A percentile compares a stretch with the other conserved stretches of the same genome.
These are phyloP conservation scores for Pseudococcus jackbeardsleyi DNA, from an alignment of 2,888 invertebrate species.

Conservation along the genomic window DNA sequence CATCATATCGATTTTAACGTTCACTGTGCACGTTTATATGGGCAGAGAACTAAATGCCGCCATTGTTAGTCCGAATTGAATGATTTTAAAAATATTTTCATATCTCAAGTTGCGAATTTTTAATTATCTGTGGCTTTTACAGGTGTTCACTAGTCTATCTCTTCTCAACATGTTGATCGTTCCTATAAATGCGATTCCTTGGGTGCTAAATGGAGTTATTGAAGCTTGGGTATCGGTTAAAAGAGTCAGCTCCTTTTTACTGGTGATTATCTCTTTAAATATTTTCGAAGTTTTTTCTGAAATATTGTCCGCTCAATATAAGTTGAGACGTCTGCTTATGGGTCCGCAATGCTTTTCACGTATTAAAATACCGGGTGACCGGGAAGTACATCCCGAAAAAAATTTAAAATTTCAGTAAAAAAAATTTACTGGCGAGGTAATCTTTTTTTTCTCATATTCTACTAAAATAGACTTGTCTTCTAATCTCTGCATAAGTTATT, in stretches of 20 bases:
- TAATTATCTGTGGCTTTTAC: conserved; percentile 63
- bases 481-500: too few species aligned
- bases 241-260: conserved; percentile 85
- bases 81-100: not conserved
- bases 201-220: conserved; percentile 96
- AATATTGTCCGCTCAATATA: too few species aligned
- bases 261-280: conserved; percentile 72
- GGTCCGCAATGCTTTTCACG: too few species aligned
- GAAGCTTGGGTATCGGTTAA: conserved; percentile 96
- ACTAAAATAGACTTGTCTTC: too few species aligned
- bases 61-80: conserved; percentile 73
- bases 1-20: conserved; percentile 86
- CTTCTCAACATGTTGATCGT: conserved; percentile 95
- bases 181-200: conserved; percentile 97
- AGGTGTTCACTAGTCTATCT: conserved; percentile 93
- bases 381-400: too few species aligned
- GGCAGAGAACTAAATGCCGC: conserved; percentile 87
- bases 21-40: conserved; percentile 82
- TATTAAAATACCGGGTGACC: too few species aligned
- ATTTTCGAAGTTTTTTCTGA: not conserved
- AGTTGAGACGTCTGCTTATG: too few species aligned
- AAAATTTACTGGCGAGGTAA: too few species aligned
- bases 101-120: not conserved
- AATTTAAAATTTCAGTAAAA: too few species aligned
- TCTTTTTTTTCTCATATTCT: too few species aligned